Evolutionary conservation across 2,113 vertebrate species (phyloP).

Genomic region (Apus apus): DNA sequence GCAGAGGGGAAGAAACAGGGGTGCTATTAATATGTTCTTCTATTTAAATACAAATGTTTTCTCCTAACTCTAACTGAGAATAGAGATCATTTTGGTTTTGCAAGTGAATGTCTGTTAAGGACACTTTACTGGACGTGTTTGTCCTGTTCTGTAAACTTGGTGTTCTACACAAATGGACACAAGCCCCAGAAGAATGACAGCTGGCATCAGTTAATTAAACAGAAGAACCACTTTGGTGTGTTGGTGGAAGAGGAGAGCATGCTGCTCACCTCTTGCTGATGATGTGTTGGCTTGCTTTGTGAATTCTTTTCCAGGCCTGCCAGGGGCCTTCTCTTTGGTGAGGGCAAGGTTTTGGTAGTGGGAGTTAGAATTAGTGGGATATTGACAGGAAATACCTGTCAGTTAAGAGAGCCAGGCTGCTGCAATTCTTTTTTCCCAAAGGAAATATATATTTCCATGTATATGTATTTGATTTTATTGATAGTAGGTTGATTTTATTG

Average conservation of each 20-base stretch:
- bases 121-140: not conserved
- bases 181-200: not conserved
- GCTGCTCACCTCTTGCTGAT: not conserved
- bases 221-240: not conserved
- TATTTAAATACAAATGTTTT: not conserved
- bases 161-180: not conserved
- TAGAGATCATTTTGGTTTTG: not conserved
- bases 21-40: conserved; percentile 23
- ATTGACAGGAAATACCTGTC: not conserved
- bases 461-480: not conserved
- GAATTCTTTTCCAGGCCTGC: not conserved
- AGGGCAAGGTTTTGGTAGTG: not conserved
- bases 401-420: not conserved
- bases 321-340: not conserved
- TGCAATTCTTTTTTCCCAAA: not conserved
- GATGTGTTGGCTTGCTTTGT: not conserved
- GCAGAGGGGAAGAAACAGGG: conserved; percentile 19
- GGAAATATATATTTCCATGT: not conserved
- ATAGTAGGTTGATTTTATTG: not conserved
- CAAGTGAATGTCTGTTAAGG: not conserved
- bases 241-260: not conserved
- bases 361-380: not conserved
- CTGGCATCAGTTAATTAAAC: not conserved
- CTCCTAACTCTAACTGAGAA: not conserved
- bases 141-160: not conserved